Conservation (phyloP, 2,797 vertebrate species). For the Amblyopsis hoosieri region DNA sequence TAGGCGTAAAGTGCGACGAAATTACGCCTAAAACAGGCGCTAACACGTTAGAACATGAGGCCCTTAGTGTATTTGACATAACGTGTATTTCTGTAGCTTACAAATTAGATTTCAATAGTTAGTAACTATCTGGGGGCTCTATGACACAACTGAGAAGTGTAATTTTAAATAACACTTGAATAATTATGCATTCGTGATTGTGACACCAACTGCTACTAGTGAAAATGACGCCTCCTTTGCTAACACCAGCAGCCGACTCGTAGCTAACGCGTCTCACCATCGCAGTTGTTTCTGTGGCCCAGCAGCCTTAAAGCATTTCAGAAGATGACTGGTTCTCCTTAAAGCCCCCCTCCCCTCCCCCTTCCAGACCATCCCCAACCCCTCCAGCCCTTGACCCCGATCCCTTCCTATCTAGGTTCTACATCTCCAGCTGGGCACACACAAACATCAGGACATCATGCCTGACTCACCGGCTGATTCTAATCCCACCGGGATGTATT, state of each 20-base stretch:
- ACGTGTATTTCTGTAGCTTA: no score
- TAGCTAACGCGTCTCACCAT: background rate
- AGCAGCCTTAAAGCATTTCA: background rate
- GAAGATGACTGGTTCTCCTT: background rate
- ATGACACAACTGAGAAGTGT: no score
- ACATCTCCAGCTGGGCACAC: constrained; percentile 8
- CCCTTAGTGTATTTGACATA: no score
- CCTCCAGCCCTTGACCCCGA: constrained; percentile 13
- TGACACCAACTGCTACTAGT: constrained; percentile 27
- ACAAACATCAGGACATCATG: constrained; percentile 15
- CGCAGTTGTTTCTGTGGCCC: constrained; percentile 3
- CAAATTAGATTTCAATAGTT: no score
- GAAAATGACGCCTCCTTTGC: constrained; percentile 9
- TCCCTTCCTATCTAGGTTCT: constrained; percentile 10
- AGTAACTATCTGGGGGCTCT: no score
- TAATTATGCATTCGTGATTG: constrained; percentile 43
- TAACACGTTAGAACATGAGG: no score
- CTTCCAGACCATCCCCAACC: background rate
- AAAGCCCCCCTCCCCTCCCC: no score
- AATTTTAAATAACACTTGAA: constrained; percentile 12
- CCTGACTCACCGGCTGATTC: constrained; percentile 11
- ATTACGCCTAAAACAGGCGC: no score
- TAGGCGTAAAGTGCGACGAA: no score
- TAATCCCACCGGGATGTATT: constrained; percentile 57
- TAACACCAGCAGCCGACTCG: background rate